Percentiles rank a stretch among this genome's conserved stretches.
phyloP scores from a whole-genome alignment of 1,140 invertebrate genomes.

The Leptopilina clavipes region DNA sequence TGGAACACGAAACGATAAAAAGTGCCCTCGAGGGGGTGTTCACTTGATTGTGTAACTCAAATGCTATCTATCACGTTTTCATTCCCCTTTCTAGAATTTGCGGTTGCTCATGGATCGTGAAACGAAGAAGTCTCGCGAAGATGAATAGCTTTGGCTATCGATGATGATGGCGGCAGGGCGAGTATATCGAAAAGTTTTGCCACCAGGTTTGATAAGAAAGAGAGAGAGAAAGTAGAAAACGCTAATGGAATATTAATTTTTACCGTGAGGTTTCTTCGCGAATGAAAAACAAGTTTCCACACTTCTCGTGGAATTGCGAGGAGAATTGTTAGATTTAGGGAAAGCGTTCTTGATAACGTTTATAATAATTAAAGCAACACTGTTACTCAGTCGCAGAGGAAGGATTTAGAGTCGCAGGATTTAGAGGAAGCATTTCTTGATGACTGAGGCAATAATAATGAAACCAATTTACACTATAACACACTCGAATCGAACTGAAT shows the following conservation, averaged over 20 bases:
- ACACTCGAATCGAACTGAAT: too few species aligned
- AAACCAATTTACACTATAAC: too few species aligned
- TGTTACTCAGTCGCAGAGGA: too few species aligned
- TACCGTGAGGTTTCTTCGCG: conserved; percentile 36
- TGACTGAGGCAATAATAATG: too few species aligned
- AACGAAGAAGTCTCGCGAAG: conserved; percentile 55
- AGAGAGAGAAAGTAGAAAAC: conserved; percentile 48
- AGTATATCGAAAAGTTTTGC: conserved; percentile 53
- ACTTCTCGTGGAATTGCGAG: too few species aligned
- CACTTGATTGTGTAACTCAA: conserved; percentile 65
- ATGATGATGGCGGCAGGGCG: conserved; percentile 55
- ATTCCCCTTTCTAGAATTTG: conserved; percentile 60
- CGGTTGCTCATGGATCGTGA: conserved; percentile 46
- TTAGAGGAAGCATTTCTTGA: too few species aligned
- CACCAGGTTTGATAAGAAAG: too few species aligned
- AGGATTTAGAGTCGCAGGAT: too few species aligned
- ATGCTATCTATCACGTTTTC: conserved; percentile 68
- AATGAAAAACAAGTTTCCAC: too few species aligned
- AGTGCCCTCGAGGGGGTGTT: conserved; percentile 34
- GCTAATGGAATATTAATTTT: conserved; percentile 60
- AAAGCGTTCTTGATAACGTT: too few species aligned
- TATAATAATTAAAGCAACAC: too few species aligned
- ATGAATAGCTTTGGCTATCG: conserved; percentile 53
- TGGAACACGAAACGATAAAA: conserved; percentile 45
- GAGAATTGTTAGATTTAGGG: too few species aligned